phyloP scores from a whole-genome alignment of 2,113 vertebrate genomes.

The Sciurus niger region DNA sequence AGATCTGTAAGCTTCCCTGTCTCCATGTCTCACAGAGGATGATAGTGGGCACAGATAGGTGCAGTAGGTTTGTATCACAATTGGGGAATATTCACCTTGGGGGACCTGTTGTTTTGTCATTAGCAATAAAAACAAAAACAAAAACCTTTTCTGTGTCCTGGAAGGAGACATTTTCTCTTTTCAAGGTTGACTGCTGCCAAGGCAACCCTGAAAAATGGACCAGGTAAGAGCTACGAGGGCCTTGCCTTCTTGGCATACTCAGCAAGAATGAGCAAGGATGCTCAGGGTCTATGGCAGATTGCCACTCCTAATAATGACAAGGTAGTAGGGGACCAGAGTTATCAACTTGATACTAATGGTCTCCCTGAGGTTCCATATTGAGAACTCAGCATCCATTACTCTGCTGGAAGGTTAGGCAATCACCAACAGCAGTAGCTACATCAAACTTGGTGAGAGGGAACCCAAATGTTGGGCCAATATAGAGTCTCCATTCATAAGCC shows the following conservation, averaged over 20 bases:
- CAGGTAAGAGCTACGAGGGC: neutral
- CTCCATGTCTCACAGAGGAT: neutral
- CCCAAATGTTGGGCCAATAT: neutral
- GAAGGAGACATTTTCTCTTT: neutral
- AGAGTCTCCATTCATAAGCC: neutral
- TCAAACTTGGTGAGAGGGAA: neutral
- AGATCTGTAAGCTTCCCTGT: neutral
- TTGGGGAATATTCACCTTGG: neutral
- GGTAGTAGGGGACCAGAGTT: neutral
- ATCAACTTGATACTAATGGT: neutral
- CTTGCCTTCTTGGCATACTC: neutral
- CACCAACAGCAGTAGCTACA: neutral
- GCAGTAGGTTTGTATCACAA: neutral
- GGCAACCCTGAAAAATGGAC: neutral
- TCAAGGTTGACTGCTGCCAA: neutral
- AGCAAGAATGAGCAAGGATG: neutral
- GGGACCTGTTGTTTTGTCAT: neutral
- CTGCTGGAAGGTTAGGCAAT: neutral
- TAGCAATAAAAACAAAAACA: neutral
- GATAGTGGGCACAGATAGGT: neutral
- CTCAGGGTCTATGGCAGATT: neutral
- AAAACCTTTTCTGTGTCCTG: neutral
- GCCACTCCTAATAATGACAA: neutral
- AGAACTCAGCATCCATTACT: neutral
- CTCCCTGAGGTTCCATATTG: neutral